Percentiles rank a stretch among this genome's conserved stretches.
Conservation (phyloP, 2,797 vertebrate genomes). For the Sphaeramia orbicularis region DNA sequence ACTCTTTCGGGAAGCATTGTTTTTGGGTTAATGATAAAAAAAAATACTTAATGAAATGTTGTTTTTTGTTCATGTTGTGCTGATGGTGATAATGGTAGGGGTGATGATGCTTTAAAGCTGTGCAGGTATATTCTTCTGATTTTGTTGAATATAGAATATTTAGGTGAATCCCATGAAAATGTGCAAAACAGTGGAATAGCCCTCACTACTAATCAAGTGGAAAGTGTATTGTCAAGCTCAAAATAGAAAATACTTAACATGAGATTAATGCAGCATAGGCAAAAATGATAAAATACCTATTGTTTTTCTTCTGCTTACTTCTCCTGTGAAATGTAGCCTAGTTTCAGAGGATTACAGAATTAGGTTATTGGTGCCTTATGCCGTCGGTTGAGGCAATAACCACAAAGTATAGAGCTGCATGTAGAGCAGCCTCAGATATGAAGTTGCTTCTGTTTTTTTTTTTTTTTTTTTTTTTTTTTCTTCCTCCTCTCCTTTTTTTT, state of each 20-base stretch:
- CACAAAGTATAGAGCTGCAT: slow-evolving; percentile 14
- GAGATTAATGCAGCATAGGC: slow-evolving; percentile 18
- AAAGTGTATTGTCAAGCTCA: slow-evolving; percentile 15
- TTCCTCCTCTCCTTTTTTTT: no score
- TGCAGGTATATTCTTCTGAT: background rate
- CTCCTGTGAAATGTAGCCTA: slow-evolving; percentile 56
- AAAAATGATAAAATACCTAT: slow-evolving; percentile 44
- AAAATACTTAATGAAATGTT: background rate
- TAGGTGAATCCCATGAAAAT: background rate
- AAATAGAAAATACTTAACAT: background rate
- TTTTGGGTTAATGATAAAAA: background rate
- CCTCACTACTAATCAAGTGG: background rate
- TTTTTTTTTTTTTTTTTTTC: no score
- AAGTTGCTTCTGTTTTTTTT: slow-evolving; percentile 44
- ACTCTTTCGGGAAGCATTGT: background rate
- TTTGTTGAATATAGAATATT: background rate
- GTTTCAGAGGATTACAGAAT: slow-evolving; percentile 74
- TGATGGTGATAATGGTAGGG: no score
- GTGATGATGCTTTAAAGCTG: no score
- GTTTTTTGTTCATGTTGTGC: background rate
- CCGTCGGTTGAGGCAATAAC: slow-evolving; percentile 37
- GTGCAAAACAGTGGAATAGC: background rate
- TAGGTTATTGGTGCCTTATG: slow-evolving; percentile 71
- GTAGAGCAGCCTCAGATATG: slow-evolving; percentile 14
- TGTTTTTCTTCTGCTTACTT: slow-evolving; percentile 59